A percentile compares a stretch with the other conserved stretches of the same genome.
phyloP scores from a whole-genome alignment of 2,113 vertebrate genomes.

The Anguilla japonica region DNA sequence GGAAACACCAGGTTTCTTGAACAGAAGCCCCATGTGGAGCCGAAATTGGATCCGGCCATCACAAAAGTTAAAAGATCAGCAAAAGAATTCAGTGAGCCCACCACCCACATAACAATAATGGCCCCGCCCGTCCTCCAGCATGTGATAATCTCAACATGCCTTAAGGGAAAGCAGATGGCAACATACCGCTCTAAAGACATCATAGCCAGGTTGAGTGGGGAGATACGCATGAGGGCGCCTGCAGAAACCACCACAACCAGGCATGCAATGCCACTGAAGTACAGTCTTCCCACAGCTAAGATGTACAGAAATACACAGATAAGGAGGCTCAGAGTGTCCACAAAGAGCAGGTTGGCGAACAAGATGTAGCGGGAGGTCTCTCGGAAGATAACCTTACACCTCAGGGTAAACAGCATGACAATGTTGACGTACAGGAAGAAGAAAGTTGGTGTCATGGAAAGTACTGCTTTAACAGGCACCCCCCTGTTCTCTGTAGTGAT shows the following conservation, averaged over 20 bases:
- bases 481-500: no score
- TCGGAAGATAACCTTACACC: slow-evolving; percentile 27
- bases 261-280: slow-evolving; percentile 20
- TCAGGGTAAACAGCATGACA: slow-evolving; percentile 31
- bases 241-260: slow-evolving; percentile 30
- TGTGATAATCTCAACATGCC: slow-evolving; percentile 50
- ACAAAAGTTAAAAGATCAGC: slow-evolving; percentile 22
- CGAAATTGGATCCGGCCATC: background rate
- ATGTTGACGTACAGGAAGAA: slow-evolving; percentile 30
- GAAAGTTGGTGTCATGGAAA: background rate
- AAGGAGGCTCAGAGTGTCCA: slow-evolving; percentile 45
- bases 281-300: slow-evolving; percentile 3
- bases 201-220: slow-evolving; percentile 54
- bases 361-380: slow-evolving; percentile 49
- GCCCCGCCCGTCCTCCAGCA: slow-evolving; percentile 43
- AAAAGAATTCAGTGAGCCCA: slow-evolving; percentile 34
- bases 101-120: slow-evolving; percentile 43
- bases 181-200: slow-evolving; percentile 64
- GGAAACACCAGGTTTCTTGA: background rate
- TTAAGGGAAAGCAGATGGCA: slow-evolving; percentile 60
- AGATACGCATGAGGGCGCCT: slow-evolving; percentile 9
- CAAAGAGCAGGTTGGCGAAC: slow-evolving; percentile 49
- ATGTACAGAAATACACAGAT: slow-evolving; percentile 40
- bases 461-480: background rate
- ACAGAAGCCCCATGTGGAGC: background rate